Evolutionary conservation across 2,113 vertebrate genomes (phyloP), one percentile per base, ranked within the genome.

Genomic region (Eubucco bourcierii): DNA sequence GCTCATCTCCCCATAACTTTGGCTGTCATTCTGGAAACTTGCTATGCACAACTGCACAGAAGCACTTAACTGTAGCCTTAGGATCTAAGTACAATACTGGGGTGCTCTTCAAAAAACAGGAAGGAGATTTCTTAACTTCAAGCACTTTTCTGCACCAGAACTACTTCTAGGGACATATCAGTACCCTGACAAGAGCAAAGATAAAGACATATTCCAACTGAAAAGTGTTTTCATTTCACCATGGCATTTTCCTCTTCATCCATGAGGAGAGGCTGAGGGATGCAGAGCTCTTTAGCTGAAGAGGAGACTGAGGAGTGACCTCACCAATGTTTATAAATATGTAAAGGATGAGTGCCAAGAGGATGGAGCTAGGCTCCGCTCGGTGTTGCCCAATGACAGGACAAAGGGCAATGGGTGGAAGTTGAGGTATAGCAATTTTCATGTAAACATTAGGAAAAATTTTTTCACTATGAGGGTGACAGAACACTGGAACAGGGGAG

Each of bases 141-240:
- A 39, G 37, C 0, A 0, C 24, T 39, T 80, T 71, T 29, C n/a
- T 70, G 31, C 67, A 61, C 6, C 1, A 1, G 9, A 34, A 47
- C 28, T 25, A 24, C 39, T 52, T 90, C 12, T 12, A 64, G 47
- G 15, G 28, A 78, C 21, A 2, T 18, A 58, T 1, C 1, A 1
- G 61, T 41, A 20, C 9, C 1, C 0, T 4, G 5, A 34, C 17
- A 73, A 58, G 34, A 52, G 41, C n/a, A 56, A 67, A 80, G 53
- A 25, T 59, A 50, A 77, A 77, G 31, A 74, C 17, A 15, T 17
- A 15, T 0, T 0, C 9, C 47, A 27, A 1, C 0, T 9, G 10
- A 72, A 47, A 84, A 44, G n/a, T 2, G 5, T 29, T 52, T 59
- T 27, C 9, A 25, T 34, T 27, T 67, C 6, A 3, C 12, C 34